Evolutionary conservation across 2,888 invertebrate genomes (phyloP).

Genomic region (Caenorhabditis drosophilae): DNA sequence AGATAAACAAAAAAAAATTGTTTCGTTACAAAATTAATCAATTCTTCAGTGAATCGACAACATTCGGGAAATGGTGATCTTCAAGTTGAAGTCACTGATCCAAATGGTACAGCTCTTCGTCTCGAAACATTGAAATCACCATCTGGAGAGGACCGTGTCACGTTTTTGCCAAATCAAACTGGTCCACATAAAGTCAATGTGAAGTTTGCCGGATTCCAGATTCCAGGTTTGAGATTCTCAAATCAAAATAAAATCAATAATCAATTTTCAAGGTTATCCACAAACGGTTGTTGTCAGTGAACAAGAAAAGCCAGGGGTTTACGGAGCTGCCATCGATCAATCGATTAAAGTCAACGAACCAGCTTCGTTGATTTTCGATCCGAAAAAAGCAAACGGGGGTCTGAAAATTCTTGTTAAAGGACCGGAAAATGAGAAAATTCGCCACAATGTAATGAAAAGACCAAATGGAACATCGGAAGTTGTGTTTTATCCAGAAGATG

Average conservation of each 20-base stretch:
- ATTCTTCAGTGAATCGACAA: conserved; percentile 57
- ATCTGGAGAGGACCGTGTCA: conserved; percentile 58
- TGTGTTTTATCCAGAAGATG: conserved; percentile 63
- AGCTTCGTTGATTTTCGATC: conserved; percentile 72
- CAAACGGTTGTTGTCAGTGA: conserved; percentile 60
- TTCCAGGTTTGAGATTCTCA: too few relatives aligned
- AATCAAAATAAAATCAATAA: too few relatives aligned
- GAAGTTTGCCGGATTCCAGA: conserved; percentile 64
- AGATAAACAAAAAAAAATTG: not conserved
- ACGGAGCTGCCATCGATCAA: conserved; percentile 73
- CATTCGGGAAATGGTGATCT: conserved; percentile 64
- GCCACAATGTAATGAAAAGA: conserved; percentile 59
- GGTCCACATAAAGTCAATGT: conserved; percentile 64
- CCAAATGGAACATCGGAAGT: conserved; percentile 59
- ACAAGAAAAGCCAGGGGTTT: conserved; percentile 58
- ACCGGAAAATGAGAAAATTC: conserved; percentile 51
- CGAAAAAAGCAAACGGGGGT: conserved; percentile 69
- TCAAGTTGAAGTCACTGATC: conserved; percentile 63
- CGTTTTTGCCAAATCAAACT: conserved; percentile 63
- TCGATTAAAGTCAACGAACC: conserved; percentile 70
- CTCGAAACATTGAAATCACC: conserved; percentile 55
- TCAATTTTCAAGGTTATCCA: too few relatives aligned
- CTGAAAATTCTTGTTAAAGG: conserved; percentile 62
- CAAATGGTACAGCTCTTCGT: conserved; percentile 56
- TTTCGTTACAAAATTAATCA: not conserved